Base-by-base conservation (phyloP, 2,888 invertebrate genomes). In the Tridacna crocea region DNA sequence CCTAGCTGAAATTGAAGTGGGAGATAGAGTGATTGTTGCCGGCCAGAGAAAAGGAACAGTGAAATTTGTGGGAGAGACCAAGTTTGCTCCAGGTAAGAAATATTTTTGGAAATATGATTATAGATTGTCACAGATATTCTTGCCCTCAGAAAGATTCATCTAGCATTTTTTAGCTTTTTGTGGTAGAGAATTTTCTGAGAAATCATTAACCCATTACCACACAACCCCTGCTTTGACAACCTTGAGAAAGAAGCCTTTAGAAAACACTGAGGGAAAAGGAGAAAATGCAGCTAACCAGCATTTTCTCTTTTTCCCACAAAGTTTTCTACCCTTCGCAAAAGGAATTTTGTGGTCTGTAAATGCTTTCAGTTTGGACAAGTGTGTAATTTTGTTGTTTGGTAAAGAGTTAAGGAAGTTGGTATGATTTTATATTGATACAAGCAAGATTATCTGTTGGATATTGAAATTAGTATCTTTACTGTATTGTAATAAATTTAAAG, bases 21-120 rank as follows among this genome's bases (percentile, higher is more conserved):
- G 94, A 51, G 95, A 95, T 78, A 83, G 94, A 75, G 95, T 95
- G 26, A 88, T 94, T 48, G 94, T 95, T 13, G 93, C 94, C 12
- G 95, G 95, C 19, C 94, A 94, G 84, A 92, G 94, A 73, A 93
- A 92, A 85, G 95, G 95, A 22, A 94, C 94, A 19, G 90, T 95
- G 47, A 89, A 92, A 77, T 95, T 93, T 91, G 90, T 92, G 61
- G 95, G 95, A n/a, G 93, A 94, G 77, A 94, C 95, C 19, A 91
- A 94, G 81, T 95, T 95, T 93, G 94, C 95, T 66, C 92, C 94
- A 84, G 95, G 95, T 95, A 82, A 73, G 51, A 10, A 26, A 6
- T 8, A 4, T 36, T 36, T 36, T 8, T 36, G 36, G 36, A 36
- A 3, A n/a, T n/a, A 4, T n/a, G 12, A 22, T 24, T 63, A 24